Evolutionary conservation across 2,888 invertebrate genomes (phyloP).

Genomic region (Eupithecia subumbrata): DNA sequence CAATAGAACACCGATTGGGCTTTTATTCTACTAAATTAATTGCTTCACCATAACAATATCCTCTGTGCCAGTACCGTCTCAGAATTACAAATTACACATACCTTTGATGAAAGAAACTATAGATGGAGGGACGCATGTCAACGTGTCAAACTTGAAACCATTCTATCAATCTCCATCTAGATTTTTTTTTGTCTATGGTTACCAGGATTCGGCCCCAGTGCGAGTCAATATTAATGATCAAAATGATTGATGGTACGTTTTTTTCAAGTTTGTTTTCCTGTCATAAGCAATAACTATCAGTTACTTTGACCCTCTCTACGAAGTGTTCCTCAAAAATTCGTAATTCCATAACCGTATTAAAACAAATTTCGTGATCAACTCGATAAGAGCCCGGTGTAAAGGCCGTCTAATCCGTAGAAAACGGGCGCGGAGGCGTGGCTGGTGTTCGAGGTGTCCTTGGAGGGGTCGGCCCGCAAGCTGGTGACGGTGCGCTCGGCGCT

Average conservation of each 20-base stretch:
- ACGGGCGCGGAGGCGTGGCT: constrained; percentile 87
- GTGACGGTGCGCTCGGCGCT: constrained; percentile 96
- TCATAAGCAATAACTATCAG: no score
- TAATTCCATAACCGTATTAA: not conserved
- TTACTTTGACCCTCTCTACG: not conserved
- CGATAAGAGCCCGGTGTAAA: not conserved
- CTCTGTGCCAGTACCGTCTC: not conserved
- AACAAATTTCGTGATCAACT: not conserved
- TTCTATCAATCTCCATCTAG: no score
- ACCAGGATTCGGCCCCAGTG: not conserved
- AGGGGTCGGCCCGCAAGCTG: constrained; percentile 97
- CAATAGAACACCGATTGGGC: not conserved
- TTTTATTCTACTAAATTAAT: not conserved
- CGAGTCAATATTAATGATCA: no score
- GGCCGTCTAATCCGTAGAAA: constrained; percentile 55
- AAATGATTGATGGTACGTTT: not conserved
- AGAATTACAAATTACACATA: not conserved
- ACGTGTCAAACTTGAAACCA: no score
- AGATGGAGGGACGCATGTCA: no score
- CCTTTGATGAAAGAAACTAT: no score
- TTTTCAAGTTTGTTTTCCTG: no score
- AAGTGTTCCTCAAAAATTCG: not conserved
- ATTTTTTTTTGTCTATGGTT: no score
- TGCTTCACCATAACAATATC: not conserved
- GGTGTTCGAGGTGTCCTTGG: constrained; percentile 95